Conservation (phyloP, 2,888 invertebrate genomes). For the Sphaerophoria taeniata region DNA sequence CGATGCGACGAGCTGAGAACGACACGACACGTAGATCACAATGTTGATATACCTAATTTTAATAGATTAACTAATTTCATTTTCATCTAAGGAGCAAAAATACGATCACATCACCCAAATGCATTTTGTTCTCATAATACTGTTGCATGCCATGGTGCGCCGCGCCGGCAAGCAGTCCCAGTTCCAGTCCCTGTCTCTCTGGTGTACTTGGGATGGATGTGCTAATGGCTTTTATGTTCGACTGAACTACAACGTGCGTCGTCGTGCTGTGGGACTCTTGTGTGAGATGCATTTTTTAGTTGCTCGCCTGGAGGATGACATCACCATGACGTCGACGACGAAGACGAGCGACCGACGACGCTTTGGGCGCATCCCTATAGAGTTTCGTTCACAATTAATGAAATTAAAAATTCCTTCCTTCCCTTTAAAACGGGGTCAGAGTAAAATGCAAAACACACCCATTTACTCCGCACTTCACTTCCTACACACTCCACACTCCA, state of each 20-base stretch:
- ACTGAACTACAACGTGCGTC: conserved; percentile 3
- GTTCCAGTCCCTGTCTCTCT: neutral
- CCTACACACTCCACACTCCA: neutral
- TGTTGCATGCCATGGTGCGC: conserved; percentile 34
- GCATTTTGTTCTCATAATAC: conserved; percentile 42
- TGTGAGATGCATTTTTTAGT: conserved; percentile 32
- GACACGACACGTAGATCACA: conserved; percentile 16
- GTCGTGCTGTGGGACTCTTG: conserved; percentile 24
- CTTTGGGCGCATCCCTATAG: conserved; percentile 62
- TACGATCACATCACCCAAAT: conserved; percentile 36
- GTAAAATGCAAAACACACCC: neutral
- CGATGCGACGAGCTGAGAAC: conserved; percentile 9
- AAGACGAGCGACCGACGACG: neutral
- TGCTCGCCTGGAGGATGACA: conserved; percentile 51
- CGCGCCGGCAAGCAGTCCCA: too few relatives aligned
- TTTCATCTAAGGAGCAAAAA: conserved; percentile 40
- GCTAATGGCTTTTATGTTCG: conserved; percentile 9
- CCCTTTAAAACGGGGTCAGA: conserved; percentile 16
- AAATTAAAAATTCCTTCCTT: conserved; percentile 59
- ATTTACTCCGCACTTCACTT: neutral
- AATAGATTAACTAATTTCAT: conserved; percentile 66
- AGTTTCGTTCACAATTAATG: conserved; percentile 54
- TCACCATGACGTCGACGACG: conserved; percentile 25
- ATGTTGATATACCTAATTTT: conserved; percentile 32
- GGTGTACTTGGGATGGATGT: neutral